phyloP scores from a whole-genome alignment of 2,113 vertebrate genomes.

The Apodemus speciosus region DNA sequence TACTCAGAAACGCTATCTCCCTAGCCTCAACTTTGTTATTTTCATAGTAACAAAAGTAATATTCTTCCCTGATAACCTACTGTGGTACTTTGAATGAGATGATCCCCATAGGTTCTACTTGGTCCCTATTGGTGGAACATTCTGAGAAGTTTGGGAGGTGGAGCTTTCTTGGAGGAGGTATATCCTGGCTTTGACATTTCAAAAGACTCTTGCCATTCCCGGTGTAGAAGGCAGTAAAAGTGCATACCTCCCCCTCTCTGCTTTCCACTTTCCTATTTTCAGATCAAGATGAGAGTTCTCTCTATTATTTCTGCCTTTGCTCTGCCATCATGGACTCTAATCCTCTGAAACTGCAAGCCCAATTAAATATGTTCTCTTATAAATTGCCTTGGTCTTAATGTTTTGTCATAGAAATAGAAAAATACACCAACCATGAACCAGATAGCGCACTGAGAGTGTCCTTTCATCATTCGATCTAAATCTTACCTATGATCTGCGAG shows the following conservation, averaged over 20 bases:
- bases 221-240: background rate
- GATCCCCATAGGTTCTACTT: background rate
- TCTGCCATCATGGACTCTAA: background rate
- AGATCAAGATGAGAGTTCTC: background rate
- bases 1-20: too few relatives aligned
- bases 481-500: background rate
- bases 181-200: background rate
- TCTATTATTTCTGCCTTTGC: background rate
- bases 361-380: background rate
- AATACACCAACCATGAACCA: background rate
- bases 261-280: background rate
- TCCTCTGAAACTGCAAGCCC: background rate
- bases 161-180: background rate
- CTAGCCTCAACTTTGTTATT: background rate
- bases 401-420: background rate
- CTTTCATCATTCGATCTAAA: background rate
- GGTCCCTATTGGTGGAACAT: background rate
- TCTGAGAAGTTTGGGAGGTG: background rate
- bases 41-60: constrained; percentile 36
- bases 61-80: background rate
- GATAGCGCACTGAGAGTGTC: background rate
- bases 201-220: background rate
- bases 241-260: background rate
- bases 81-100: background rate
- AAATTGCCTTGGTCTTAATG: background rate